Percentiles rank a stretch among this genome's conserved stretches.
These are phyloP conservation scores for Chorisops tibialis DNA, from an alignment of 2,888 invertebrate genomes.

Conservation along the genomic window DNA sequence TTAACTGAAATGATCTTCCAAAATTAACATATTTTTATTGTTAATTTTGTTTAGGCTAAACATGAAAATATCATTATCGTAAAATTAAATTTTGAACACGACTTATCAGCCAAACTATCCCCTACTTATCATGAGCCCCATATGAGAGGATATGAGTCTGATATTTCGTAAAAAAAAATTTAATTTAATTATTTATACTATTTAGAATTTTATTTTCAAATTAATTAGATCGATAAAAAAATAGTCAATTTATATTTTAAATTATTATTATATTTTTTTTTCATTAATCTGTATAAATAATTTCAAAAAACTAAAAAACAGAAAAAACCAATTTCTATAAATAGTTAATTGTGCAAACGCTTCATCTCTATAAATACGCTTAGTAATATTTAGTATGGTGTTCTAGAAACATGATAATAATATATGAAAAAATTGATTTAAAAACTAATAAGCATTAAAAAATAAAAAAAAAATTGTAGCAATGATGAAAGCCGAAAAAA, in stretches of 20 bases:
- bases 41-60: no score
- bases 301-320: background rate
- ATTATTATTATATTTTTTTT: background rate
- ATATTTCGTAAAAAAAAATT: slow-evolving; percentile 20
- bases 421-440: background rate
- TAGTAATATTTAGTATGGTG: slow-evolving; percentile 14
- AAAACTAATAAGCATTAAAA: background rate
- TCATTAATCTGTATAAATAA: background rate
- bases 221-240: background rate
- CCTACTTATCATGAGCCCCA: slow-evolving; percentile 25
- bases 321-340: background rate
- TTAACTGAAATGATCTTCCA: no score
- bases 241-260: background rate
- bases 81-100: background rate
- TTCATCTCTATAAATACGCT: slow-evolving; percentile 25
- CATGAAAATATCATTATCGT: no score
- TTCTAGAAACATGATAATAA: background rate
- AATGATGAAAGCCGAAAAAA: no score
- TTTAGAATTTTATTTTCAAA: background rate
- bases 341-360: background rate
- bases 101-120: slow-evolving; percentile 27
- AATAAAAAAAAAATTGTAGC: slow-evolving; percentile 12
- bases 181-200: background rate
- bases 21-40: no score
- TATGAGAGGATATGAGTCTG: slow-evolving; percentile 22